phyloP scores from a whole-genome alignment of 2,113 vertebrate genomes.

The Peucedramus taeniatus region DNA sequence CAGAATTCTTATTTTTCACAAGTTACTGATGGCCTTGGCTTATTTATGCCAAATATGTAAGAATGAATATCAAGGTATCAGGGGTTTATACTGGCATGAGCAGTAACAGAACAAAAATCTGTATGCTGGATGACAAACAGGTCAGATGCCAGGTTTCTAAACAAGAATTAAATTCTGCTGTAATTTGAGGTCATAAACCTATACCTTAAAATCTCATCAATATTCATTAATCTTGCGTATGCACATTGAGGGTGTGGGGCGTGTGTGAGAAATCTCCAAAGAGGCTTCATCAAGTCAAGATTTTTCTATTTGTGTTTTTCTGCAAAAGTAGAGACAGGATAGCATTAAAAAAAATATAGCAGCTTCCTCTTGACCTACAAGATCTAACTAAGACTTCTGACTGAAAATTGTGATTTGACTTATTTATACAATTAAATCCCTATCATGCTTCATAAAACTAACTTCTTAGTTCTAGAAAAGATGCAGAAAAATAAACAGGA shows the following conservation, averaged over 20 bases:
- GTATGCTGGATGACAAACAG: background rate
- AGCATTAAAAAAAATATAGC: background rate
- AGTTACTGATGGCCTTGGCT: background rate
- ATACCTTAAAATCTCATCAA: background rate
- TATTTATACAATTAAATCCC: background rate
- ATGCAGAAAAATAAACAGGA: background rate
- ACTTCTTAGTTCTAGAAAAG: background rate
- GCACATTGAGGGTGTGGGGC: accelerated
- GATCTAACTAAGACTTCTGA: background rate
- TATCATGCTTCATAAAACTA: background rate
- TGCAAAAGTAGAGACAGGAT: background rate
- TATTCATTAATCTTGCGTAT: background rate
- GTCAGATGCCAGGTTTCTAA: background rate
- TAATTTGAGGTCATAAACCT: background rate
- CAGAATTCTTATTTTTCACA: background rate
- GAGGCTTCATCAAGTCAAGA: background rate
- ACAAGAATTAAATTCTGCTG: background rate
- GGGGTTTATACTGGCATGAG: background rate
- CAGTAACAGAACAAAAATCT: background rate
- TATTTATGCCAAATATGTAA: background rate
- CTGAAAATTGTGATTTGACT: background rate
- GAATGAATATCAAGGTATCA: background rate
- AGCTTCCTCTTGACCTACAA: background rate
- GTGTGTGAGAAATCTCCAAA: background rate
- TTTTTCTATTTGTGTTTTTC: background rate